Evolutionary conservation across 2,888 invertebrate genomes (phyloP), one percentile per base, ranked within the genome.

Genomic region (Nesidiocoris tenuis): DNA sequence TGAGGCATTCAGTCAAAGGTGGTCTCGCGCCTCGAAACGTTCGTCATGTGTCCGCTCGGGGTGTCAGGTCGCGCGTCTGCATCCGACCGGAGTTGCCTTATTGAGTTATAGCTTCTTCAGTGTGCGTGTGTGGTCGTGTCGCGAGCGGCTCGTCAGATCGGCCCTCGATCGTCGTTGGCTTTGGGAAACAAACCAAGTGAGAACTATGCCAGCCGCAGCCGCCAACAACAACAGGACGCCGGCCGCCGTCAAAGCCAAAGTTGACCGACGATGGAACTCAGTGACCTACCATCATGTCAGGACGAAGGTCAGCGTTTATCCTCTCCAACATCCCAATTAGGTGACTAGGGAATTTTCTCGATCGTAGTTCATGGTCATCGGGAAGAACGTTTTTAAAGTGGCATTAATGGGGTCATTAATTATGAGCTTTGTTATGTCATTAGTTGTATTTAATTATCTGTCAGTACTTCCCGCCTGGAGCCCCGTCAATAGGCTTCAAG

Each of bases 281-380:
- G 18, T 39, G 54, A 61, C 18, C 39, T 57, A 55, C 18, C 61
- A 63, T 22, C 63, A 72, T 63, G 72, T 72, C 21, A 72, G 72
- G 54, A 39, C 72, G 39, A 72, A 72, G 72, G 72, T 72, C 12
- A 72, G 70, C 59, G 16, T 22, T n/a, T n/a, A n/a, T n/a, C n/a
- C n/a, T n/a, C n/a, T n/a, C n/a, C n/a, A n/a, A n/a, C n/a, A n/a
- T n/a, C n/a, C n/a, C n/a, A n/a, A n/a, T n/a, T n/a, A n/a, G n/a
- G n/a, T n/a, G n/a, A n/a, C n/a, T n/a, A n/a, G n/a, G n/a, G n/a
- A n/a, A n/a, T n/a, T n/a, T n/a, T n/a, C n/a, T n/a, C n/a, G n/a
- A n/a, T n/a, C n/a, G n/a, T n/a, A n/a, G n/a, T n/a, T n/a, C n/a
- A n/a, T n/a, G n/a, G n/a, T n/a, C n/a, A n/a, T n/a, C n/a, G n/a